These are phyloP conservation scores for Agriopis marginaria DNA, from an alignment of 2,888 invertebrate genomes.

Conservation along the genomic window DNA sequence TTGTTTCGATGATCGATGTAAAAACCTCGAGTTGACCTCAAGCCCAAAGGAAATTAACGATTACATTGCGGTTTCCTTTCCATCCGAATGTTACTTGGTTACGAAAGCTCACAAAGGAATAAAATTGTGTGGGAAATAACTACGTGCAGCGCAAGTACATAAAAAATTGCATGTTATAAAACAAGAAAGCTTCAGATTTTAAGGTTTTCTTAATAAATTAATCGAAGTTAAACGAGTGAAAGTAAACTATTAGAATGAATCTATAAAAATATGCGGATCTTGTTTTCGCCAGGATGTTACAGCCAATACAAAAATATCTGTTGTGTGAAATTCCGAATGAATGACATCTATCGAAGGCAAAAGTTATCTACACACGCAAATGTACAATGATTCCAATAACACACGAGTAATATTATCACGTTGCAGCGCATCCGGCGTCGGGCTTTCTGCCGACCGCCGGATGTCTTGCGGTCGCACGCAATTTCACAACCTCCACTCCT, in stretches of 20 bases:
- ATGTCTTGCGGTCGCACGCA: conserved; percentile 85
- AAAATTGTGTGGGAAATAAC: conserved; percentile 32
- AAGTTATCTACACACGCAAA: conserved; percentile 36
- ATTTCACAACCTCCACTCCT: conserved; percentile 77
- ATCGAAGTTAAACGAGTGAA: too few relatives aligned
- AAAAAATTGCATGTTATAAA: neutral
- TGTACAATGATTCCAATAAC: conserved; percentile 38
- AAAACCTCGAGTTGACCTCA: conserved; percentile 37
- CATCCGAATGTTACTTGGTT: conserved; percentile 40
- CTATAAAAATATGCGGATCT: too few relatives aligned
- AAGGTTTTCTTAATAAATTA: neutral
- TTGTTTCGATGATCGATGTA: conserved; percentile 16
- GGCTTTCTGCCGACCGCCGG: conserved; percentile 69
- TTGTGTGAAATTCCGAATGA: neutral
- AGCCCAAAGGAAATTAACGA: conserved; percentile 48
- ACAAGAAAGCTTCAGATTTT: neutral
- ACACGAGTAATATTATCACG: conserved; percentile 69
- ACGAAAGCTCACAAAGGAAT: conserved; percentile 47
- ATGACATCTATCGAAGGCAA: conserved; percentile 39
- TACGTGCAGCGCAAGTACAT: conserved; percentile 16
- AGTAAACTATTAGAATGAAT: too few relatives aligned
- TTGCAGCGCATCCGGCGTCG: conserved; percentile 78
- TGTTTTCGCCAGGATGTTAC: too few relatives aligned
- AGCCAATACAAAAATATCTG: neutral
- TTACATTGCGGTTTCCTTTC: conserved; percentile 59